Evolutionary conservation across 2,797 vertebrate species (phyloP).

Genomic region (Micrastur ruficollis): DNA sequence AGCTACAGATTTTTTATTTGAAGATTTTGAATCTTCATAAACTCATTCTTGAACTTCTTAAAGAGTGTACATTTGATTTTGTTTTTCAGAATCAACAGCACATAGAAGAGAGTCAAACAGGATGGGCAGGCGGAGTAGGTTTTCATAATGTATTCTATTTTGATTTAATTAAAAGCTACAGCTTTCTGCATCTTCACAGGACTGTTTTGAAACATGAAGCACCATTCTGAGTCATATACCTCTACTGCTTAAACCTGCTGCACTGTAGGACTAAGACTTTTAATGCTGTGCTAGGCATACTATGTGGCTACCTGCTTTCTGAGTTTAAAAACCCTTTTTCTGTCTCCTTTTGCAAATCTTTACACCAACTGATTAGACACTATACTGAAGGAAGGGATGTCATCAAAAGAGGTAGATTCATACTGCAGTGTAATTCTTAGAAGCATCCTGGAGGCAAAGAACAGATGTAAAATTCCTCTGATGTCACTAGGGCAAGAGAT

Average conservation of each 20-base stretch:
- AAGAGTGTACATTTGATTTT: slow-evolving; percentile 3
- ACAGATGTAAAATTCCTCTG: background rate
- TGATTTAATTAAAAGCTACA: slow-evolving; percentile 28
- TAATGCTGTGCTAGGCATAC: background rate
- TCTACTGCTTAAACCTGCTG: background rate
- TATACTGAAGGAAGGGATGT: background rate
- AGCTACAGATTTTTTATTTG: background rate
- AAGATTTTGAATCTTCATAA: background rate
- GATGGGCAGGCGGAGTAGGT: slow-evolving; percentile 95
- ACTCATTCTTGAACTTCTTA: background rate
- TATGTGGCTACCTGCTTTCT: background rate
- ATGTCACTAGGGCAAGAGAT: background rate
- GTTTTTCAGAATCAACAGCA: slow-evolving; percentile 79
- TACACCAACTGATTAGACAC: background rate
- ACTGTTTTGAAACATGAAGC: slow-evolving; percentile 1
- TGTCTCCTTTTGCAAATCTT: background rate
- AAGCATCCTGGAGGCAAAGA: background rate
- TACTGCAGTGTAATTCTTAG: background rate
- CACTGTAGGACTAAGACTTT: background rate
- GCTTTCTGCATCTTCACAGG: background rate
- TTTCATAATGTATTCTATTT: slow-evolving; percentile 39
- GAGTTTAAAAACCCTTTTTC: background rate
- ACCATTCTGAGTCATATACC: background rate
- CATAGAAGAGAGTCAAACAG: slow-evolving; percentile 87
- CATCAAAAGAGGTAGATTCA: background rate